phyloP scores from a whole-genome alignment of 23 tunicate species.

The Corella eumyota region DNA sequence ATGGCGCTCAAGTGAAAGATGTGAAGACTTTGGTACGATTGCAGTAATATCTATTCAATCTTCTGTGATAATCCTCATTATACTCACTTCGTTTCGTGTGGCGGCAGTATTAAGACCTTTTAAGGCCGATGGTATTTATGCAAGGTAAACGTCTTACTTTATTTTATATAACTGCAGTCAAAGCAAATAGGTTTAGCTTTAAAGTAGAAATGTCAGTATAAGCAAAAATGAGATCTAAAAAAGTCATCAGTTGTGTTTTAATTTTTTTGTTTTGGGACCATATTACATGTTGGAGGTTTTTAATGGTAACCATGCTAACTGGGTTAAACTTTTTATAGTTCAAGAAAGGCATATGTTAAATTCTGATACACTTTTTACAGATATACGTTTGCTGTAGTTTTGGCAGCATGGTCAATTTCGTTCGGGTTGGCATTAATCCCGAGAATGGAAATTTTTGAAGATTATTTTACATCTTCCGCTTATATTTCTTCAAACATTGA shows the following conservation, averaged over 20 bases:
- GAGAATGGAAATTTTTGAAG: constrained; percentile 10
- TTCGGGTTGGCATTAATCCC: constrained; percentile 34
- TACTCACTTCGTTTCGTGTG: constrained; percentile 63
- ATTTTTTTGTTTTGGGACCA: background rate
- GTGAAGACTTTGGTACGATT: constrained; percentile 47
- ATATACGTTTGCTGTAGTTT: constrained; percentile 40
- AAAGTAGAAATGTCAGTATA: no score
- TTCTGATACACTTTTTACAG: constrained; percentile 14
- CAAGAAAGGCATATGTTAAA: no score
- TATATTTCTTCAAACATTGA: constrained; percentile 23
- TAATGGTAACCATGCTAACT: no score
- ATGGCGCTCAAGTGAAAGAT: constrained; percentile 43
- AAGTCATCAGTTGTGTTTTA: background rate
- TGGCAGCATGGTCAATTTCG: constrained; percentile 34
- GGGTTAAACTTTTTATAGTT: no score
- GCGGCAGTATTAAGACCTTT: constrained; percentile 56
- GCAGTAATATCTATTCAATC: constrained; percentile 72
- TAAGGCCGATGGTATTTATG: constrained; percentile 25
- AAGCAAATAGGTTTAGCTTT: no score
- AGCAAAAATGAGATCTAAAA: no score
- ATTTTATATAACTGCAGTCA: no score
- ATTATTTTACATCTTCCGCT: constrained; percentile 25
- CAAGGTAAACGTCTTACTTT: constrained; percentile 32
- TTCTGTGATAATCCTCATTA: constrained; percentile 50
- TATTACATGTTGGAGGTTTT: no score